Conservation (phyloP, 2,113 vertebrate genomes). For the Garra rufa region DNA sequence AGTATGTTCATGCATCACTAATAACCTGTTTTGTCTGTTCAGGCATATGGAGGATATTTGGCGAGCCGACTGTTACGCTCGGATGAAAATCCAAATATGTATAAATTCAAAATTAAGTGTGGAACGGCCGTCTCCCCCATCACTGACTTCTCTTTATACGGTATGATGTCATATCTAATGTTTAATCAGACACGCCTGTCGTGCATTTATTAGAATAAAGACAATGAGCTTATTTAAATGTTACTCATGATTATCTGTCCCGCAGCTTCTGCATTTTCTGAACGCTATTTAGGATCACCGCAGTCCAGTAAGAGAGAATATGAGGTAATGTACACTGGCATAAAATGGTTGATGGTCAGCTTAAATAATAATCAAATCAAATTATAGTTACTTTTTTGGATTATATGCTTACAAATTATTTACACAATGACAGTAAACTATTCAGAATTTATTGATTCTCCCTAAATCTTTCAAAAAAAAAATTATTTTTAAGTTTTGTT, state of each 20-base stretch:
- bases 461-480: too few species aligned
- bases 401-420: too few species aligned
- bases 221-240: slow-evolving; percentile 37
- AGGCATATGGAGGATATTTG: slow-evolving; percentile 96
- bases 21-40: slow-evolving; percentile 37
- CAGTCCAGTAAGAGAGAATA: slow-evolving; percentile 88
- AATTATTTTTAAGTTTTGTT: too few species aligned
- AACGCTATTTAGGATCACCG: slow-evolving; percentile 89
- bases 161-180: slow-evolving; percentile 68
- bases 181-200: neutral
- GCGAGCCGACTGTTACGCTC: slow-evolving; percentile 86
- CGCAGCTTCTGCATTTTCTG: slow-evolving; percentile 94
- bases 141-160: slow-evolving; percentile 92
- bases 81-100: slow-evolving; percentile 73
- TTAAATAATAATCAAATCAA: too few species aligned
- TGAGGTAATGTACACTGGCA: slow-evolving; percentile 79
- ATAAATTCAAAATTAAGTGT: slow-evolving; percentile 79
- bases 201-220: neutral
- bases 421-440: too few species aligned
- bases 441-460: neutral
- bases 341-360: too few species aligned
- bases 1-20: neutral
- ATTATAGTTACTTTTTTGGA: neutral
- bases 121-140: slow-evolving; percentile 92
- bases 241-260: slow-evolving; percentile 29